Percentiles rank a stretch among this genome's conserved stretches.
phyloP scores from a whole-genome alignment of 2,797 vertebrate species.

The Syncerus caffer region DNA sequence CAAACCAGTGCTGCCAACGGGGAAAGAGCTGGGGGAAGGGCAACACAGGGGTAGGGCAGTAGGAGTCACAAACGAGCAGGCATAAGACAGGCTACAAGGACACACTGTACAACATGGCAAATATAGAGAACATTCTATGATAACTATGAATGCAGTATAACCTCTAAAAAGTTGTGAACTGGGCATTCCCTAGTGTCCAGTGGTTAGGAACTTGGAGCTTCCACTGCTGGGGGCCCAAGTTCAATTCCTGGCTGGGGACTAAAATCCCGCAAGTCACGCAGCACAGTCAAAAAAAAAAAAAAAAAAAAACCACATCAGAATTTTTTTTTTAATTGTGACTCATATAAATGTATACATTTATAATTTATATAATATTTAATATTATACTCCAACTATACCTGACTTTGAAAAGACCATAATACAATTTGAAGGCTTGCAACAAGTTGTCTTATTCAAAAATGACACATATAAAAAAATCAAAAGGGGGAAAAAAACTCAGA shows the following conservation, averaged over 20 bases:
- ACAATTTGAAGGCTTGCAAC: neutral
- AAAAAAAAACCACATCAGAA: neutral
- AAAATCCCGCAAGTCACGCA: neutral
- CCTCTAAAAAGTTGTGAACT: neutral
- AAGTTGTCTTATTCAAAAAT: neutral
- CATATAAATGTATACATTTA: neutral
- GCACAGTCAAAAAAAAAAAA: neutral
- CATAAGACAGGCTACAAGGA: neutral
- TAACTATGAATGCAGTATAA: neutral
- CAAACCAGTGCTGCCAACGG: neutral
- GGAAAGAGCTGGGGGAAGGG: neutral
- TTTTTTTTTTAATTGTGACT: neutral
- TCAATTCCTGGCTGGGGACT: neutral
- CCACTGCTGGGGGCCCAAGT: neutral
- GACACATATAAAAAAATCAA: neutral
- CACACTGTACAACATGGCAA: neutral
- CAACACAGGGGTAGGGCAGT: fast-evolving
- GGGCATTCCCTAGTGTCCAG: neutral
- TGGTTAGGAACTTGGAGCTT: neutral
- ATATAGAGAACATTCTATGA: neutral
- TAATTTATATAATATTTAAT: neutral
- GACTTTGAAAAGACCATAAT: neutral
- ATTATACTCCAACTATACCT: neutral
- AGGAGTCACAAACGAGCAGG: too few species aligned
- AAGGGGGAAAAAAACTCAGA: neutral